A percentile compares a stretch with the other conserved stretches of the same genome.
Evolutionary conservation across 2,888 invertebrate species (phyloP).

Genomic region (Lasioglossum lativentre): DNA sequence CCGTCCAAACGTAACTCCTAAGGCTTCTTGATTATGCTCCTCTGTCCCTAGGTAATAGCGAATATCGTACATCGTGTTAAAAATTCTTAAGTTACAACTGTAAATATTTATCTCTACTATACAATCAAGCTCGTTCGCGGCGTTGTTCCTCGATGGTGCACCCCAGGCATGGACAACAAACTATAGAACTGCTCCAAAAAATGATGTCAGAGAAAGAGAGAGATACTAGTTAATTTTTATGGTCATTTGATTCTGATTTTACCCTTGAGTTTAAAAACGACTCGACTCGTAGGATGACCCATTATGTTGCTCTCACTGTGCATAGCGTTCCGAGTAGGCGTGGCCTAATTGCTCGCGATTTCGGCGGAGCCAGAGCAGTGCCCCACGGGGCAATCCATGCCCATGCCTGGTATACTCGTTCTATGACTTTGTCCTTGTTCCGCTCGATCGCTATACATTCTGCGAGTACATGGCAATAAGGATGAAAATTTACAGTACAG

Average conservation of each 20-base stretch:
- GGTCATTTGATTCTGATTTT: not conserved
- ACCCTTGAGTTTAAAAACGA: not conserved
- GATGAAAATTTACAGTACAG: slow-evolving; percentile 19
- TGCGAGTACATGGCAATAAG: slow-evolving; percentile 36
- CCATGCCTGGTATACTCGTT: not conserved
- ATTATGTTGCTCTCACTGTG: not conserved
- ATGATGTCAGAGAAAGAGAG: not conserved
- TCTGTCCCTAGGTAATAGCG: slow-evolving; percentile 36
- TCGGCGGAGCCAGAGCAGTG: not conserved
- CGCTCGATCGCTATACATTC: not conserved
- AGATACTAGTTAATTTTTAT: not conserved
- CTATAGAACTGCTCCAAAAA: not conserved
- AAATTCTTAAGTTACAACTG: slow-evolving; percentile 67
- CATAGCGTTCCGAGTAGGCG: not conserved
- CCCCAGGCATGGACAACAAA: not conserved
- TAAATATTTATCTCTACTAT: slow-evolving; percentile 74
- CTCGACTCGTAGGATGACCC: not conserved
- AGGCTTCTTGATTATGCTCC: slow-evolving; percentile 47
- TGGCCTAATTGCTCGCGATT: not conserved
- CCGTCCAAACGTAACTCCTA: slow-evolving; percentile 14
- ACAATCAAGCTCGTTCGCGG: slow-evolving; percentile 73
- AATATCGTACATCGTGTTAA: slow-evolving; percentile 62
- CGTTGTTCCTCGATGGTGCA: slow-evolving; percentile 37
- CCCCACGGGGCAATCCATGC: not conserved
- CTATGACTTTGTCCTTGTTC: not conserved